phyloP scores from a whole-genome alignment of 2,888 invertebrate genomes.

The Idaea straminata region DNA sequence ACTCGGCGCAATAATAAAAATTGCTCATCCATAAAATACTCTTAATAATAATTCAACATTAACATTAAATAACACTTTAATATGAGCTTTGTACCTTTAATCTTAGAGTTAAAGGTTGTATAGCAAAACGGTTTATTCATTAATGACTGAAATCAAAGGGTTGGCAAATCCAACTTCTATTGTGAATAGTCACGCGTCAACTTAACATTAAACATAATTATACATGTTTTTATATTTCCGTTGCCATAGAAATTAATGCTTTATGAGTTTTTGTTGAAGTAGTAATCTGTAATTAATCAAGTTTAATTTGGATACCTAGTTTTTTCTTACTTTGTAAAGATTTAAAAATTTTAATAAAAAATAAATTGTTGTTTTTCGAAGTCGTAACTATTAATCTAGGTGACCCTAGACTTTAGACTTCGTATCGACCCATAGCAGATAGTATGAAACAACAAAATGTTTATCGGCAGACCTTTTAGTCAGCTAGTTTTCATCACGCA shows the following conservation, averaged over 20 bases:
- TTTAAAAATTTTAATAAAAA: constrained; percentile 12
- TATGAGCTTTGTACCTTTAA: constrained; percentile 30
- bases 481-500: no score
- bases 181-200: constrained; percentile 76
- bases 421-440: not conserved
- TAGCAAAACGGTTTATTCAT: constrained; percentile 51
- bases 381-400: not conserved
- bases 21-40: constrained; percentile 73
- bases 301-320: constrained; percentile 19
- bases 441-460: not conserved
- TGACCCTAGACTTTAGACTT: not conserved
- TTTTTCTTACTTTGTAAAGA: constrained; percentile 15
- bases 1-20: constrained; percentile 67
- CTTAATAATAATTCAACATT: constrained; percentile 64
- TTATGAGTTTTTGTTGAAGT: constrained; percentile 28
- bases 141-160: constrained; percentile 73
- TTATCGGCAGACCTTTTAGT: not conserved
- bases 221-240: constrained; percentile 69
- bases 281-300: constrained; percentile 23
- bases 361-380: constrained; percentile 8
- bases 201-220: constrained; percentile 67
- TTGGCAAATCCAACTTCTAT: constrained; percentile 77
- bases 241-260: constrained; percentile 63
- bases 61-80: constrained; percentile 27
- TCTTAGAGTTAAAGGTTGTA: constrained; percentile 35